These are phyloP conservation scores for Puntigrus tetrazona DNA, from an alignment of 2,113 vertebrate genomes.

Conservation along the genomic window DNA sequence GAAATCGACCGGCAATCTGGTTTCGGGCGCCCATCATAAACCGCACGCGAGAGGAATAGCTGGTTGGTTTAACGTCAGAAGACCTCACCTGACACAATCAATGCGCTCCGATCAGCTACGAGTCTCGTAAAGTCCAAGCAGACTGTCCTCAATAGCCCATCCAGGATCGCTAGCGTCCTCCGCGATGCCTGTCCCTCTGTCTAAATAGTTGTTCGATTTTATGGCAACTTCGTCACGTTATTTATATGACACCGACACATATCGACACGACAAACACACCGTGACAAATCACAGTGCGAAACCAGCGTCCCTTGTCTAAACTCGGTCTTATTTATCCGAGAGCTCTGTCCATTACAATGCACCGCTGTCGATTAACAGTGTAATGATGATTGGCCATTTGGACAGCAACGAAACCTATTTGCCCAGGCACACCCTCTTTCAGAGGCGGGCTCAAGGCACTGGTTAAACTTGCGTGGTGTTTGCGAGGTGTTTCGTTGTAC, in stretches of 20 bases:
- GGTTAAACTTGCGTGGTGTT: not conserved
- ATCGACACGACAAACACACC: constrained; percentile 23
- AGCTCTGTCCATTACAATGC: not conserved
- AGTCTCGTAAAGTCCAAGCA: not conserved
- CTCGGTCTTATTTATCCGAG: not conserved
- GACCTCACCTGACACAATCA: constrained; percentile 12
- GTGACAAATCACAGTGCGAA: not conserved
- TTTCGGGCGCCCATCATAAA: not conserved
- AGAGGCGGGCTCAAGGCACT: constrained; percentile 26
- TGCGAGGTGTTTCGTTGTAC: not conserved
- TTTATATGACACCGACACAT: constrained; percentile 30
- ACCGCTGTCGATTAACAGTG: constrained; percentile 2
- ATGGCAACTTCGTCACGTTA: constrained; percentile 38
- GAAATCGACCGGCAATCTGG: not conserved
- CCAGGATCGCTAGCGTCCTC: not conserved
- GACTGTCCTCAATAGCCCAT: not conserved
- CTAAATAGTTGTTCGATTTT: constrained; percentile 19
- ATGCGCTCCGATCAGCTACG: not conserved
- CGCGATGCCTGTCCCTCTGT: not conserved
- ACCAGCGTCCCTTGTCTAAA: not conserved
- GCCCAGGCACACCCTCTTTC: constrained; percentile 7
- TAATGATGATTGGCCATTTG: constrained; percentile 28
- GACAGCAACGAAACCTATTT: not conserved
- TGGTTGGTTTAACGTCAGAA: not conserved
- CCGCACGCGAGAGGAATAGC: not conserved